Conservation (phyloP, 64 coral and sea anemone genomes). For the Montipora capricornis region DNA sequence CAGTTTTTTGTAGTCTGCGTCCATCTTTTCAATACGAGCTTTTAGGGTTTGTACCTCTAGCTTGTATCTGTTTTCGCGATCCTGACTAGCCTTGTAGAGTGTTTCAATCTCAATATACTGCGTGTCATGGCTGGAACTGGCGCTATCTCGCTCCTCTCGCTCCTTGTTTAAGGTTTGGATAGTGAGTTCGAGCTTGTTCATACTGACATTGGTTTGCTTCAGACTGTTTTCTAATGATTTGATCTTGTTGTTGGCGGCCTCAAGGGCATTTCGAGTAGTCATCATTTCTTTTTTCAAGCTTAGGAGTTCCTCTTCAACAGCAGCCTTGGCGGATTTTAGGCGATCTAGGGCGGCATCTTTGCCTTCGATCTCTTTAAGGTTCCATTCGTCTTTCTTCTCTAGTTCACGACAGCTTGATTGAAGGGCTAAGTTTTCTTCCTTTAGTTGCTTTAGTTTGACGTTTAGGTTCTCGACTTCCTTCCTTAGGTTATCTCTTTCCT, state of each 20-base stretch:
- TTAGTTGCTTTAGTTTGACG: conserved; percentile 64
- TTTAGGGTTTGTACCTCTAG: conserved; percentile 88
- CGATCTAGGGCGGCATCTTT: conserved; percentile 77
- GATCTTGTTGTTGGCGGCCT: conserved; percentile 79
- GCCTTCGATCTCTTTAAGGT: conserved; percentile 72
- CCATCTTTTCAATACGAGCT: conserved; percentile 88
- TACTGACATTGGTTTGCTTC: conserved; percentile 79
- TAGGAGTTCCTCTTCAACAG: conserved; percentile 74
- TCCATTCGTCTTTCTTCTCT: conserved; percentile 68
- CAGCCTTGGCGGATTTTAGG: conserved; percentile 67
- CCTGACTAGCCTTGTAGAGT: conserved; percentile 83
- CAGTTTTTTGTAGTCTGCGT: conserved; percentile 81
- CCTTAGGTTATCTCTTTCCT: conserved; percentile 80
- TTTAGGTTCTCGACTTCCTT: conserved; percentile 72
- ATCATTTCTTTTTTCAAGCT: conserved; percentile 89
- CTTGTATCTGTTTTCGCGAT: conserved; percentile 84
- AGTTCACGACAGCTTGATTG: conserved; percentile 61
- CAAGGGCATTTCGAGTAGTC: conserved; percentile 81
- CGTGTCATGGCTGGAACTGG: conserved; percentile 81
- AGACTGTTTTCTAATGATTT: conserved; percentile 80
- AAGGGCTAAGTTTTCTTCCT: conserved; percentile 78
- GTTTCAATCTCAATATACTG: conserved; percentile 95
- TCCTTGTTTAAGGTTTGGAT: conserved; percentile 91
- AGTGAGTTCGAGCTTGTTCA: conserved; percentile 90
- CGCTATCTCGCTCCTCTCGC: conserved; percentile 84